Conservation (phyloP, 2,888 invertebrate species). For the Drosophila rubida region DNA sequence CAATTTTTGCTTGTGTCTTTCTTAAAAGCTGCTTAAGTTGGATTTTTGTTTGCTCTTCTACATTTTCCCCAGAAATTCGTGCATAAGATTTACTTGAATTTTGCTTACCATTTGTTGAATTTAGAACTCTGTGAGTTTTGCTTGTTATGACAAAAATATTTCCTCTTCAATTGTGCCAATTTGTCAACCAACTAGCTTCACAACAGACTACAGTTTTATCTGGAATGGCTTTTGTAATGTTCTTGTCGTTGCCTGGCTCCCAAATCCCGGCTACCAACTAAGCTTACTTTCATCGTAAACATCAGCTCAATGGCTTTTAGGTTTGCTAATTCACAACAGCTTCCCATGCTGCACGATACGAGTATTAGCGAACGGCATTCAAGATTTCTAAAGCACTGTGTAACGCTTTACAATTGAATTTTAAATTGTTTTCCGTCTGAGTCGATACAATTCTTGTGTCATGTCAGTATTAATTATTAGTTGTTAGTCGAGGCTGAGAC, state of each 20-base stretch:
- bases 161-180: slow-evolving; percentile 25
- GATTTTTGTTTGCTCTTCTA: background rate
- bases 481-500: no score
- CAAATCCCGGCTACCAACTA: background rate
- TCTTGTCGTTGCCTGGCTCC: background rate
- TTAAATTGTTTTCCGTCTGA: background rate
- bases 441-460: no score
- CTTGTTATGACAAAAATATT: slow-evolving; percentile 12
- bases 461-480: no score
- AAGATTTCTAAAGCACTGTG: background rate
- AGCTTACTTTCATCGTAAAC: slow-evolving; percentile 1
- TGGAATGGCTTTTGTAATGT: background rate
- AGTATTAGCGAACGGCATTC: background rate
- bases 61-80: background rate
- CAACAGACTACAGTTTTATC: background rate
- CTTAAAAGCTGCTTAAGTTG: slow-evolving; percentile 1
- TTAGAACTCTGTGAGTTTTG: background rate
- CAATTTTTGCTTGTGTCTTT: background rate
- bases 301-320: slow-evolving; percentile 18
- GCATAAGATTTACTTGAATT: background rate
- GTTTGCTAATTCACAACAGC: slow-evolving; percentile 4
- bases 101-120: background rate
- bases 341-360: background rate
- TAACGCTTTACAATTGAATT: background rate
- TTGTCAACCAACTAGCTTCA: background rate